Conservation (phyloP, 2,113 vertebrate genomes). For the Sisor rabdophorus region DNA sequence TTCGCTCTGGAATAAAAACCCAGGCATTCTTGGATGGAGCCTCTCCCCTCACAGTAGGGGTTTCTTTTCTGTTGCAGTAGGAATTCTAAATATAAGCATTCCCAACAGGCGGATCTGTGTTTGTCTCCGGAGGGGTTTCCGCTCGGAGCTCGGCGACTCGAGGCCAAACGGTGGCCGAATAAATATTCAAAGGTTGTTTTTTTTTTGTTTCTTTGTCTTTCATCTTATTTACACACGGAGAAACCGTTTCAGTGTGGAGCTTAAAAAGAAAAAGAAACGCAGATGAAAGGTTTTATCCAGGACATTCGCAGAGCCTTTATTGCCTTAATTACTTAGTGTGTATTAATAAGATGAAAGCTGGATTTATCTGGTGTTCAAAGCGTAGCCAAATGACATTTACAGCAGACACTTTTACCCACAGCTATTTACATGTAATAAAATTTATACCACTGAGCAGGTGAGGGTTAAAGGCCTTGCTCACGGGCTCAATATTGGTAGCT, state of each 20-base stretch:
- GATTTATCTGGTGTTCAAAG: no score
- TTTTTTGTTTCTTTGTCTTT: conserved; percentile 34
- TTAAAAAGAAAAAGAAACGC: conserved; percentile 11
- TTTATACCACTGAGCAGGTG: no score
- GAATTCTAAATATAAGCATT: conserved; percentile 52
- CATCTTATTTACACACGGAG: conserved; percentile 35
- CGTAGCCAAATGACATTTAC: no score
- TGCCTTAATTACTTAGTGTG: neutral
- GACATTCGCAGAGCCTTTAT: neutral
- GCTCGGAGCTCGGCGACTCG: conserved; percentile 39
- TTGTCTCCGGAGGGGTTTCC: conserved; percentile 36
- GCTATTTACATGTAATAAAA: no score
- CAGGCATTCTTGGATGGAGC: conserved; percentile 18
- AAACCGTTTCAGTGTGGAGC: conserved; percentile 9
- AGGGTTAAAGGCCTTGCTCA: no score
- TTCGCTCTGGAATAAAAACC: conserved; percentile 25
- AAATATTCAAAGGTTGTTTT: conserved; percentile 55
- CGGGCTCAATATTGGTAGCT: no score
- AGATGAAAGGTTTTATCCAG: conserved; percentile 19
- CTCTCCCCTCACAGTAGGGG: conserved; percentile 40
- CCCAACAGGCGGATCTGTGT: conserved; percentile 37
- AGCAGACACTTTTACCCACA: no score
- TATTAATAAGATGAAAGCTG: no score
- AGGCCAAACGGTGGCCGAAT: conserved; percentile 46
- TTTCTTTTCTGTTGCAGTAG: conserved; percentile 37